Conservation (phyloP, 30 jellyfish, hydroid and myxozoan genomes). For the Nemopilema nomurai region DNA sequence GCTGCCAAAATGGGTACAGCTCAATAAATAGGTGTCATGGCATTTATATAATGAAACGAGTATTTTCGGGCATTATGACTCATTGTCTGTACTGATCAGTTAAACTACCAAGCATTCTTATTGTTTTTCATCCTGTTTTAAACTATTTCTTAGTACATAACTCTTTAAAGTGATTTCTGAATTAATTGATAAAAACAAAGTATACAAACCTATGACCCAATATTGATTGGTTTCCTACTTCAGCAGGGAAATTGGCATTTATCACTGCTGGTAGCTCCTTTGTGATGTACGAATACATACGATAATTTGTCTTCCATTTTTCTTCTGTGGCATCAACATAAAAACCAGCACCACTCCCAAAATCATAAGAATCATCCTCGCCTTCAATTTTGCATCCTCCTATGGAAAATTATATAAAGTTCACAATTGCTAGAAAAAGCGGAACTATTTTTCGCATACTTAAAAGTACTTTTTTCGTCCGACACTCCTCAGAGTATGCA, state of each 20-base stretch:
- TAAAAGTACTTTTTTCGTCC: too few species aligned
- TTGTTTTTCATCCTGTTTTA: not conserved
- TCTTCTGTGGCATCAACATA: conserved; percentile 97
- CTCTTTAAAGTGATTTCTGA: not conserved
- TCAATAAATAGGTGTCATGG: too few species aligned
- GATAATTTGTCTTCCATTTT: conserved; percentile 88
- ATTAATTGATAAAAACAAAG: not conserved
- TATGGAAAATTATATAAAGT: not conserved
- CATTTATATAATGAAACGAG: too few species aligned
- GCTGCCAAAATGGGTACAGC: too few species aligned
- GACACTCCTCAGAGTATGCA: too few species aligned
- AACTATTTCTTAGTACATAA: too few species aligned
- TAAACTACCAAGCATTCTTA: too few species aligned
- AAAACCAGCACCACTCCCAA: conserved; percentile 97
- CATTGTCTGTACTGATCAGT: too few species aligned
- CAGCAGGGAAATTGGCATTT: conserved; percentile 75
- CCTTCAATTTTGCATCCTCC: conserved; percentile 95
- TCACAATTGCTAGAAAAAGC: not conserved
- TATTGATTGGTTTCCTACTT: conserved; percentile 76
- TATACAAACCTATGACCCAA: conserved; percentile 81
- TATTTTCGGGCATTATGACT: too few species aligned
- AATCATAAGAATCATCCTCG: conserved; percentile 90
- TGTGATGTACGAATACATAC: conserved; percentile 91
- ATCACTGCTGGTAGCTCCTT: conserved; percentile 81
- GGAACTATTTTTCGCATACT: not conserved